Evolutionary conservation across 2,797 vertebrate species (phyloP).

Genomic region (Cyclura pinguis): DNA sequence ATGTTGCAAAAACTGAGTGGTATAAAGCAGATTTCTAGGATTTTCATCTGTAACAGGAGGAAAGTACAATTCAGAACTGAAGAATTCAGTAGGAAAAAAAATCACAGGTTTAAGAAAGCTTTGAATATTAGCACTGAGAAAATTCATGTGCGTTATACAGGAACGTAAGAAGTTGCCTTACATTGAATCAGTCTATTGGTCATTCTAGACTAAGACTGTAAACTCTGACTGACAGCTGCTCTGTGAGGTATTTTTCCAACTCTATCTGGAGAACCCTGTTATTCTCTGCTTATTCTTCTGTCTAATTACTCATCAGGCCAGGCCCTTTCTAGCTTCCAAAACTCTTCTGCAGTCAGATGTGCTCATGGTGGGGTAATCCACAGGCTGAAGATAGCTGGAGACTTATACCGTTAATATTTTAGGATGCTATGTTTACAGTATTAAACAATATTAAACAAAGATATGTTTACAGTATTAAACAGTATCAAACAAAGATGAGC

Average conservation of each 20-base stretch:
- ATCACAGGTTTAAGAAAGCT: conserved; percentile 74
- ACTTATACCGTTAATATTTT: conserved; percentile 70
- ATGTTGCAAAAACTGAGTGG: conserved; percentile 77
- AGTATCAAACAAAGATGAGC: conserved; percentile 65
- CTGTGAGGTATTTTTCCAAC: no score
- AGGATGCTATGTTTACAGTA: conserved; percentile 56
- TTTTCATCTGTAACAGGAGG: conserved; percentile 65
- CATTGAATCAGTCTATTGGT: no score
- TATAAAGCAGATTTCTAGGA: conserved; percentile 79
- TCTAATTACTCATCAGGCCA: no score
- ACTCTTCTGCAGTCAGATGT: no score
- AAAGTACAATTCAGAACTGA: conserved; percentile 71
- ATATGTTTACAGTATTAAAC: not conserved
- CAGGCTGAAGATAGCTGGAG: conserved; percentile 69
- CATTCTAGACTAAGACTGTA: no score
- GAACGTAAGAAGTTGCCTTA: no score
- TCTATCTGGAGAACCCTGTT: no score
- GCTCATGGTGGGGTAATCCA: conserved; percentile 58
- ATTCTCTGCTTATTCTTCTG: no score
- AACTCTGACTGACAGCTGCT: no score
- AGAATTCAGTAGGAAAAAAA: conserved; percentile 62
- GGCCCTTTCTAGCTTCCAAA: no score
- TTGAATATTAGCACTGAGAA: conserved; percentile 73
- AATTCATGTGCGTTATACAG: conserved; percentile 28
- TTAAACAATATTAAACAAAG: conserved; percentile 69